These are phyloP conservation scores for Megalonaias nervosa DNA, from an alignment of 1,140 invertebrate genomes.

Conservation along the genomic window DNA sequence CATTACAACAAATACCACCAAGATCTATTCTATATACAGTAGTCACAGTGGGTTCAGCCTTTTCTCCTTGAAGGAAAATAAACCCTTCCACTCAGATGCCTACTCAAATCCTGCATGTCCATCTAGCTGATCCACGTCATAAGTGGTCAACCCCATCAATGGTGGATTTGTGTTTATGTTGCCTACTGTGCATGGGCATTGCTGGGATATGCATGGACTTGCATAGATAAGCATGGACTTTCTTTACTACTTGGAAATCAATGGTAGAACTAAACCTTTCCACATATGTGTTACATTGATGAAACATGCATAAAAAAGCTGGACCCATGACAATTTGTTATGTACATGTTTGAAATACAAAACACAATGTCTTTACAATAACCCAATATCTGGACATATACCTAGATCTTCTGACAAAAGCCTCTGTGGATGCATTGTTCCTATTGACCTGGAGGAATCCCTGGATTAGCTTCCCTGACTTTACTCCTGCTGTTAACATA, in stretches of 20 bases:
- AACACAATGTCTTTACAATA: neutral
- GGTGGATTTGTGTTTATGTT: no score
- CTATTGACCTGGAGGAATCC: conserved; percentile 68
- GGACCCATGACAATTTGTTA: neutral
- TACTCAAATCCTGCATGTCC: no score
- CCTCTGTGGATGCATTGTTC: conserved; percentile 64
- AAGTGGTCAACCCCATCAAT: no score
- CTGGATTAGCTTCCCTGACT: conserved; percentile 59
- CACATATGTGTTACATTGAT: neutral
- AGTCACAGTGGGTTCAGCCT: no score
- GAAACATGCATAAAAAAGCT: neutral
- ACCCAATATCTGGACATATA: conserved; percentile 21
- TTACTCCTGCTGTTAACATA: conserved; percentile 62
- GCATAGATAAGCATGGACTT: no score
- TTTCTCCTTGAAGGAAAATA: no score
- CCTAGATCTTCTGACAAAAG: conserved; percentile 64
- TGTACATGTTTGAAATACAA: neutral
- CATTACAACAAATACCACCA: no score
- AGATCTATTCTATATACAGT: no score
- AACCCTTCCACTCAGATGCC: no score
- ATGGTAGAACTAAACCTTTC: neutral
- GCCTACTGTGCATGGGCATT: no score
- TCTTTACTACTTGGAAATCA: neutral
- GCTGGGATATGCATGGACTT: no score
- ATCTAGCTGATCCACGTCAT: no score